Base-by-base conservation (phyloP, 2,797 vertebrate species). In the Squalus acanthias region DNA sequence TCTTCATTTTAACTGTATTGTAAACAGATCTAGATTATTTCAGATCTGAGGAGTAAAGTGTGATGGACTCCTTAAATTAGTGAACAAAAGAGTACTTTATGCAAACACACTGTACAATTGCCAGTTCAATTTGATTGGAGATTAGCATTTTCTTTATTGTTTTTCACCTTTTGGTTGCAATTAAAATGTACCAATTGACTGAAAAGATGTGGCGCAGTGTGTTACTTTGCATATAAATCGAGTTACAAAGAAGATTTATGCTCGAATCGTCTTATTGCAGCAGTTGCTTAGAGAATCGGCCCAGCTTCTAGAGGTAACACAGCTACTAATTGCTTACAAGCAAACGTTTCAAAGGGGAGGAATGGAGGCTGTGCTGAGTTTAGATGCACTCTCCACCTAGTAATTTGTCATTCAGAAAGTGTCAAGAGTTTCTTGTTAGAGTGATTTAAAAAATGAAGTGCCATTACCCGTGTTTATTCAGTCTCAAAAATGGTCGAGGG, bases 381-480 rank as follows among this genome's bases (percentile, higher is more conserved):
- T 95, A 60, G 92, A 95, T 93, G 60, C 39, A 69, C 33, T 93
- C 33, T 93, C n/a, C 3, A 12, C 65, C 26, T 76, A 29, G 13
- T 33, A 95, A 20, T 57, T 95, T 57, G 46, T 76, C 46, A 95
- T 57, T 7, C 26, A 95, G 70, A n/a, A 72, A 74, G 33, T 76
- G 53, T 76, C 70, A 76, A 95, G 50, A 57, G 50, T 57, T 76
- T 76, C 50, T 95, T 76, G 20, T 70, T 69, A 29, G 29, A 76
- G 94, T 95, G 50, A 95, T 53, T 95, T 70, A 26, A 29, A 93
- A 93, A 95, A 69, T 95, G 65, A 74, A 95, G 69, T 74, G 94
- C 50, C 13, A 72, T 95, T 95, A 95, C 1, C 5, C 29, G 17
- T 72, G 24, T 57, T 33, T 95, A 74, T 95, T 53, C 69, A 95